Evolutionary conservation across 1,140 invertebrate species (phyloP), one percentile per base, ranked within the genome.

Genomic region (Subanguina moxae): DNA sequence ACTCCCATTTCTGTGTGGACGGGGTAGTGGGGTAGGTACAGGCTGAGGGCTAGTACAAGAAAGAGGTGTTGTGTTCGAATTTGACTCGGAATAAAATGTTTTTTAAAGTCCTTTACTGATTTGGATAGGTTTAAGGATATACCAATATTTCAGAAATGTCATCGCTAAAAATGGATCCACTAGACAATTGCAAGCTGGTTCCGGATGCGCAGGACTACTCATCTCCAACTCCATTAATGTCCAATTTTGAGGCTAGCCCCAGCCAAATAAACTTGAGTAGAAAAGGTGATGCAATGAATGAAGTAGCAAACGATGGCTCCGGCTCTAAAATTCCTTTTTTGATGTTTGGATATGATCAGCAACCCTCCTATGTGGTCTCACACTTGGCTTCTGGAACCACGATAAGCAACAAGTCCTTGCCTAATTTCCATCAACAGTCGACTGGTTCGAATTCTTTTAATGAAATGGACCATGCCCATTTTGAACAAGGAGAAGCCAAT

Each of bases 301-400:
- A 62, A 5, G 21, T 43, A 13, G 21, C 59, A 28, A 21, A 43
- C 19, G 46, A 21, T 43, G 59, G 46, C 1, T 21, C 25, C 27
- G 3, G 3, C 19, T 23, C 23, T 56, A 64, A 64, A 64, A 48
- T 19, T 19, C 68, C 68, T 21, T 58, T 75, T 9, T 46, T 75
- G 0, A 75, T 75, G 75, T 75, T 75, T 56, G 76, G 73, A 7
- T 70, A 71, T 11, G 42, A 78, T 52, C 73, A 75, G 62, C 75
- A 75, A 38, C 73, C 73, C n/a, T 76, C 65, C n/a, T 75, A 45
- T 46, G 76, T 75, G 11, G 52, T 75, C 17, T 62, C 70, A 11
- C 73, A 75, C 52, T 25, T 75, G 25, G 46, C 75, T 8, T 42
- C n/a, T 32, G 71, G 63, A 5, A 46, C 32, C 25, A 73, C 68